Evolutionary conservation across 2,797 vertebrate genomes (phyloP), one percentile per base, ranked within the genome.

Genomic region (Pygocentrus nattereri): DNA sequence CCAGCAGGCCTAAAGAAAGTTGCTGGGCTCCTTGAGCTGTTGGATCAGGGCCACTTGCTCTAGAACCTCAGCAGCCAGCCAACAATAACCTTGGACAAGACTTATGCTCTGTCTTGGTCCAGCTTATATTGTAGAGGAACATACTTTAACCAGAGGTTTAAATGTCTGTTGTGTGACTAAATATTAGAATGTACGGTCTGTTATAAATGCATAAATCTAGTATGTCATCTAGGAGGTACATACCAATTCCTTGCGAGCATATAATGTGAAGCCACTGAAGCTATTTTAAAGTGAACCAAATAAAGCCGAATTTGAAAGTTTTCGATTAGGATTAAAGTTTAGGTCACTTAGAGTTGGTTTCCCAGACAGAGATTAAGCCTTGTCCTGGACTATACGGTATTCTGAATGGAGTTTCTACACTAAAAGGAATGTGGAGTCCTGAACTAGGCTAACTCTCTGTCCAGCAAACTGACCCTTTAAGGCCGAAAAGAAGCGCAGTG

Each of bases 81-180:
- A 81, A 76, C 62, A 76, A 75, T 62, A 76, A 76, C 74, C 31
- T 62, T 62, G 64, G 72, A 81, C 54, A 70, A 69, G 62, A 75
- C 58, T 34, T 69, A 69, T 68, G 64, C 25, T 38, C 56, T 61
- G 31, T 79, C 67, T 72, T 73, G 69, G 61, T 73, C 18, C 34
- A 56, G 61, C 25, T 74, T 25, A 54, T 31, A 62, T 59, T 78
- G 30, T 68, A 69, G 13, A 41, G 34, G 52, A 83, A 52, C 11
- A 52, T 23, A 52, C 34, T 27, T 34, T 47, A 56, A 67, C 67
- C 18, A 13, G 13, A 56, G 70, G 19, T 74, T 80, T 38, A 65
- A 27, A 19, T 30, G 38, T 49, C 18, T 23, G 52, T n/a, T 64
- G 12, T 79, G 27, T 62, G 71, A 19, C 19, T 70, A 18, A 47